phyloP scores from a whole-genome alignment of 2,888 invertebrate species.

The Rugalucina vietnamica region DNA sequence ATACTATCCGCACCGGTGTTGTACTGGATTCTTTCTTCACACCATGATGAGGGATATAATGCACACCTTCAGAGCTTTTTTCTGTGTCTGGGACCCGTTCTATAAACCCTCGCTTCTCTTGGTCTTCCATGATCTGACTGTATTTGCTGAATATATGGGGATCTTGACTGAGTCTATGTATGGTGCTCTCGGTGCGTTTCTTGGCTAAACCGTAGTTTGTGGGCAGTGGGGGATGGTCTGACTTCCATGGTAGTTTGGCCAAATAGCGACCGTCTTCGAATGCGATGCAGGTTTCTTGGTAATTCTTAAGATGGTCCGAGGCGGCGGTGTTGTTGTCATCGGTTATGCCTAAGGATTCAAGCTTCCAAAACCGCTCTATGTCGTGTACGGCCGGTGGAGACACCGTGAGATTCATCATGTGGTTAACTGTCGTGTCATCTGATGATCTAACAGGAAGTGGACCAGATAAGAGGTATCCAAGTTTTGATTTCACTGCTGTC shows the following conservation, averaged over 20 bases:
- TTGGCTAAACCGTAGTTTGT: constrained; percentile 13
- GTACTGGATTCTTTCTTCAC: constrained; percentile 44
- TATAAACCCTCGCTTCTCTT: constrained; percentile 28
- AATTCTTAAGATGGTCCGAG: neutral
- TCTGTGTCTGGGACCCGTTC: constrained; percentile 5
- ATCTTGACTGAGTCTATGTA: constrained; percentile 14
- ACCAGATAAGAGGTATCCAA: constrained; percentile 36
- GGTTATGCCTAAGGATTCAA: constrained; percentile 35
- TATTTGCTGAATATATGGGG: constrained; percentile 27
- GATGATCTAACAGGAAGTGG: neutral
- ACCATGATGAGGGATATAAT: constrained; percentile 47
- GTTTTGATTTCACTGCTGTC: constrained; percentile 43
- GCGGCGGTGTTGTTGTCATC: neutral
- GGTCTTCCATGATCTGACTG: constrained; percentile 32
- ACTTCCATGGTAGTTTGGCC: constrained; percentile 42
- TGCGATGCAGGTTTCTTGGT: neutral
- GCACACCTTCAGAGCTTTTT: neutral
- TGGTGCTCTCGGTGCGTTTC: constrained; percentile 21
- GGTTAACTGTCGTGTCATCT: constrained; percentile 5
- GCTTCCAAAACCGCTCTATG: constrained; percentile 40
- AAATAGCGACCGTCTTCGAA: constrained; percentile 24
- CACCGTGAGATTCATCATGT: constrained; percentile 23
- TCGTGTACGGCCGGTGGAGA: constrained; percentile 3
- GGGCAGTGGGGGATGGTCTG: constrained; percentile 15
- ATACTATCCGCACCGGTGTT: constrained; percentile 45